Conservation (phyloP, 2,113 vertebrate species). For the Meleagris gallopavo region DNA sequence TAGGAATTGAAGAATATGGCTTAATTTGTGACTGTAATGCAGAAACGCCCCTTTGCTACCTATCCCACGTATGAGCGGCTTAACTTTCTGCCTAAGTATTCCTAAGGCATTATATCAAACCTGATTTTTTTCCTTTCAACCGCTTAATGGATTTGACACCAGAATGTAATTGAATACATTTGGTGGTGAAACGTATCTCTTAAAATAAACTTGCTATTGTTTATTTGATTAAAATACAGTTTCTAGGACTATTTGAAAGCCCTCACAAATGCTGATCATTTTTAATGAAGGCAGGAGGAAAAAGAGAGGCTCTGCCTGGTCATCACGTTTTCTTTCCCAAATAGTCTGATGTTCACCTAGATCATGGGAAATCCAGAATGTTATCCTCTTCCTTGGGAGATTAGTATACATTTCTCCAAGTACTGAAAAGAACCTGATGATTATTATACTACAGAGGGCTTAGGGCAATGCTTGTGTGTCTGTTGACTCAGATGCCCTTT, state of each 20-base stretch:
- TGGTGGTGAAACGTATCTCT: neutral
- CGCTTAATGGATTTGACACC: neutral
- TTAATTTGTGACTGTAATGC: neutral
- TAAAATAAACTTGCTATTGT: neutral
- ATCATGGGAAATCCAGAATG: neutral
- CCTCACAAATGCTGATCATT: neutral
- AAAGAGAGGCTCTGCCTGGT: neutral
- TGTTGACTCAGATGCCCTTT: neutral
- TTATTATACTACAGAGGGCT: neutral
- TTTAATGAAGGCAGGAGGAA: neutral
- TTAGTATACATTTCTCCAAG: neutral
- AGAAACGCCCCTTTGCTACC: neutral
- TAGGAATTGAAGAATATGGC: neutral
- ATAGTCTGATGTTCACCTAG: neutral
- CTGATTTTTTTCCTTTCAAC: neutral
- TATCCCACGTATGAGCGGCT: neutral
- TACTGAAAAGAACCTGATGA: neutral
- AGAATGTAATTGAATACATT: neutral
- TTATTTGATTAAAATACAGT: neutral
- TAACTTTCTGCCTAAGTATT: neutral
- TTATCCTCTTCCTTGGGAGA: neutral
- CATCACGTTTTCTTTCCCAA: neutral
- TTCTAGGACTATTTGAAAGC: neutral
- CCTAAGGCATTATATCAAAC: neutral
- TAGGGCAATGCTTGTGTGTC: neutral